Conservation (phyloP, 2,113 vertebrate genomes). For the Syngnathus floridae region DNA sequence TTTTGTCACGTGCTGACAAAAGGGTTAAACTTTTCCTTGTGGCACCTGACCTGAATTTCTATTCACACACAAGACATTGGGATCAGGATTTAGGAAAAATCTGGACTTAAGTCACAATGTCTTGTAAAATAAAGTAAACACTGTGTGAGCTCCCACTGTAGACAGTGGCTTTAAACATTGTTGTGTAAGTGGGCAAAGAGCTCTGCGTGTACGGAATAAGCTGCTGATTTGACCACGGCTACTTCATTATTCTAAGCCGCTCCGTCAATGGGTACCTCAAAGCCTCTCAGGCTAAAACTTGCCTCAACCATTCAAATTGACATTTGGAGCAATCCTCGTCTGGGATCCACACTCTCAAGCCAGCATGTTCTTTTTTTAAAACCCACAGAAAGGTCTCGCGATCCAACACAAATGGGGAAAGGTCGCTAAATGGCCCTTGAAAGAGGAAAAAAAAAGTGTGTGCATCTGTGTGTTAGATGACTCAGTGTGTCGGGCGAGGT, state of each 20-base stretch:
- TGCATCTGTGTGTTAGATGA: background rate
- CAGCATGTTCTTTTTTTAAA: conserved; percentile 27
- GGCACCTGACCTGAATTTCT: no score
- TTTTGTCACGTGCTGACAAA: background rate
- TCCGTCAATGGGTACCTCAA: conserved; percentile 52
- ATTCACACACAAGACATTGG: background rate
- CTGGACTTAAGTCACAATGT: conserved; percentile 8
- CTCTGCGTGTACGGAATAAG: conserved; percentile 31
- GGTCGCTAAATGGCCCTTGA: conserved; percentile 48
- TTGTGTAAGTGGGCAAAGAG: background rate
- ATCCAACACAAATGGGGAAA: conserved; percentile 49
- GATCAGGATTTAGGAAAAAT: conserved; percentile 1
- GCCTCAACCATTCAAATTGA: conserved; percentile 62
- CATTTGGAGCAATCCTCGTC: conserved; percentile 62
- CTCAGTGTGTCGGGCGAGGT: conserved; percentile 38
- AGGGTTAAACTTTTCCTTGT: no score
- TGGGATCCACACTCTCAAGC: conserved; percentile 52
- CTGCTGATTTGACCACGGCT: conserved; percentile 37
- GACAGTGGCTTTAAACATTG: background rate
- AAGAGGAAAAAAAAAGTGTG: conserved; percentile 20
- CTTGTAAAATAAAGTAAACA: conserved; percentile 24
- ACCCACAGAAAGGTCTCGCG: conserved; percentile 44
- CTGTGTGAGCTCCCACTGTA: background rate
- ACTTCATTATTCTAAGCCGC: conserved; percentile 45
- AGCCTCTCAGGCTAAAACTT: conserved; percentile 53